These are phyloP conservation scores for Orthosia cruda DNA, from an alignment of 2,888 invertebrate species.

Conservation along the genomic window DNA sequence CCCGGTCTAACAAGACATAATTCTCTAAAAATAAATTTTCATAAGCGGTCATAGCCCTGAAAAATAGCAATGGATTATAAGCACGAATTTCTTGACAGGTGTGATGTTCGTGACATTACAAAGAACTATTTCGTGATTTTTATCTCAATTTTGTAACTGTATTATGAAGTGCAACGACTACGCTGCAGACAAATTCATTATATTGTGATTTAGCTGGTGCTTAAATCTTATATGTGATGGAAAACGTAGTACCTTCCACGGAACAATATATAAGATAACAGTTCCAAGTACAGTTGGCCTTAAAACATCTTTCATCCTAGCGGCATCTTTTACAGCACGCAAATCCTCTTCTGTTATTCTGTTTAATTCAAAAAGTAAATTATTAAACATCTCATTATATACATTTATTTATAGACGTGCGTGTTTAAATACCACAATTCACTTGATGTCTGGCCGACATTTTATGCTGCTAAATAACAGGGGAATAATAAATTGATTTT, in stretches of 20 bases:
- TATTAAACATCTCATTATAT: slow-evolving; percentile 18
- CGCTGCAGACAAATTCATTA: neutral
- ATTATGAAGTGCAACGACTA: slow-evolving; percentile 10
- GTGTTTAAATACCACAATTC: slow-evolving; percentile 38
- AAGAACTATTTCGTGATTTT: slow-evolving; percentile 24
- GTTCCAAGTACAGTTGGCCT: slow-evolving; percentile 15
- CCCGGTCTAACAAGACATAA: slow-evolving; percentile 29
- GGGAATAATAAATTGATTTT: slow-evolving; percentile 12
- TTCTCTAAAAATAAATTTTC: slow-evolving; percentile 33
- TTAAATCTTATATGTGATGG: neutral
- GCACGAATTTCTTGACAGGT: slow-evolving; percentile 43
- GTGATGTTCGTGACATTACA: slow-evolving; percentile 40
- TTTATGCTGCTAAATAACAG: slow-evolving; percentile 34
- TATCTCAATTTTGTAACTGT: slow-evolving; percentile 31
- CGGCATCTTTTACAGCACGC: slow-evolving; percentile 7
- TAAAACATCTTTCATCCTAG: slow-evolving; percentile 18
- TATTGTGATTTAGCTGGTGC: neutral
- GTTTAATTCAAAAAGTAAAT: slow-evolving; percentile 23
- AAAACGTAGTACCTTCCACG: neutral
- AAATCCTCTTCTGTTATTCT: slow-evolving; percentile 23
- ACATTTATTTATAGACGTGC: slow-evolving; percentile 35
- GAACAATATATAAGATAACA: slow-evolving; percentile 2
- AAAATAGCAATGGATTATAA: slow-evolving; percentile 33
- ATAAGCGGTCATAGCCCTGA: slow-evolving; percentile 52
- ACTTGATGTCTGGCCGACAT: slow-evolving; percentile 31